Evolutionary conservation across 2,797 vertebrate genomes (phyloP).

Genomic region (Molossus molossus): DNA sequence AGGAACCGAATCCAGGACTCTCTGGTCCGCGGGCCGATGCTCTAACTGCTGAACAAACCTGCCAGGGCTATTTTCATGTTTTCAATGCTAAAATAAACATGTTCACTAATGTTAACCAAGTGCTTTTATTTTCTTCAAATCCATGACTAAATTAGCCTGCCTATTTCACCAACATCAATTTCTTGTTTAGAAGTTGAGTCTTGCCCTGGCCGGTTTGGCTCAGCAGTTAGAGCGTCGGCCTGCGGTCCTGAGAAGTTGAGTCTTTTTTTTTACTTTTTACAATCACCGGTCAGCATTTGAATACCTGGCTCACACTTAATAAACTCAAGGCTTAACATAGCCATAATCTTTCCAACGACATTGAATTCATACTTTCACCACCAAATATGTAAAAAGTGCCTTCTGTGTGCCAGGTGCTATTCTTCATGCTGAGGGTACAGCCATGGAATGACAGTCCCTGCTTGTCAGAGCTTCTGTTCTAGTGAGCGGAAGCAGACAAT

Average conservation of each 20-base stretch:
- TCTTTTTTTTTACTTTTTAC: constrained; percentile 36
- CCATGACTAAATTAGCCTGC: neutral
- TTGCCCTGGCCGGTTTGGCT: too few species aligned
- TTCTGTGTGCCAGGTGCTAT: neutral
- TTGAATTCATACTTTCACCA: neutral
- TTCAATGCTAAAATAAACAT: constrained; percentile 60
- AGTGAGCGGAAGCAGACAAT: neutral
- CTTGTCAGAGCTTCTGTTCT: neutral
- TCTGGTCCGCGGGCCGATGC: too few species aligned
- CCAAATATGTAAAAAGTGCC: neutral
- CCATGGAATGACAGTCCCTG: neutral
- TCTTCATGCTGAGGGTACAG: neutral
- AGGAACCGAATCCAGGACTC: too few species aligned
- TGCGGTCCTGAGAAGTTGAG: too few species aligned
- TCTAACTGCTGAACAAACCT: too few species aligned
- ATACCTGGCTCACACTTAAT: neutral
- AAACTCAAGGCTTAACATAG: neutral
- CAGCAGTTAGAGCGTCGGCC: too few species aligned
- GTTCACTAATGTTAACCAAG: neutral
- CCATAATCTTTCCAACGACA: constrained; percentile 17
- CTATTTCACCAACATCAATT: neutral
- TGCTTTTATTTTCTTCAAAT: constrained; percentile 34
- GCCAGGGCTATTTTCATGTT: neutral
- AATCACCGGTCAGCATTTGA: constrained; percentile 7
- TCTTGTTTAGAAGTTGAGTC: constrained; percentile 27